Evolutionary conservation across 2,797 vertebrate genomes (phyloP).

Genomic region (Euphonia xanthogaster): DNA sequence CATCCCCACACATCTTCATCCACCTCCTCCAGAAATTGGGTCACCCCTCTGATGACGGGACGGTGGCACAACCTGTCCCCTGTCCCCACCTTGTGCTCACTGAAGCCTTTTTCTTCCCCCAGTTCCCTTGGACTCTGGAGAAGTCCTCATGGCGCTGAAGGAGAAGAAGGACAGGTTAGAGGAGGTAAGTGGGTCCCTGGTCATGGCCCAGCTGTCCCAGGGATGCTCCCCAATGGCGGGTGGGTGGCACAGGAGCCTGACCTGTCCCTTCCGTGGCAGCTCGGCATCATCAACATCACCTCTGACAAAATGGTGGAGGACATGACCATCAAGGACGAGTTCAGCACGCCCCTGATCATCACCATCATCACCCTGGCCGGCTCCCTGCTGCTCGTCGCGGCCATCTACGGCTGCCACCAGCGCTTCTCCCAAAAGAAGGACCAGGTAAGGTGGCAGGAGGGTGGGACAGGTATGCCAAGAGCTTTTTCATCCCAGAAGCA

Average conservation of each 20-base stretch:
- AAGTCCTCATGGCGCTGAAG: constrained; percentile 50
- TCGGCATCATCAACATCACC: constrained; percentile 48
- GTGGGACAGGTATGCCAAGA: neutral
- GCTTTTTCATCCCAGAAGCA: neutral
- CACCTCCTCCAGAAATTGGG: neutral
- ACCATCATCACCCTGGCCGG: constrained; percentile 78
- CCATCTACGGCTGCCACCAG: constrained; percentile 80
- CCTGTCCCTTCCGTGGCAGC: neutral
- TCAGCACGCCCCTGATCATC: constrained; percentile 79
- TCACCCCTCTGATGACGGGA: fast-evolving
- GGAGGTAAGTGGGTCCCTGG: constrained; percentile 43
- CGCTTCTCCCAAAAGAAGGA: constrained; percentile 78
- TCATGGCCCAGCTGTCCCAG: fast-evolving
- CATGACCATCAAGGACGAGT: constrained; percentile 54
- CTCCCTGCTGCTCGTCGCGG: constrained; percentile 71
- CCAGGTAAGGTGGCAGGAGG: constrained; percentile 58
- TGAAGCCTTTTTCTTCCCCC: neutral
- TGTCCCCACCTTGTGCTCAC: neutral
- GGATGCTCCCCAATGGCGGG: fast-evolving
- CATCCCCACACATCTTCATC: neutral
- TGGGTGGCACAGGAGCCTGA: neutral
- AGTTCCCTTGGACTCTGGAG: constrained; percentile 42
- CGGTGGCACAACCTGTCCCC: neutral
- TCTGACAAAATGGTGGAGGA: neutral
- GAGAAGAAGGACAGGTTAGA: constrained; percentile 55